phyloP scores from a whole-genome alignment of 2,888 invertebrate genomes.

The Aphrophora alni region DNA sequence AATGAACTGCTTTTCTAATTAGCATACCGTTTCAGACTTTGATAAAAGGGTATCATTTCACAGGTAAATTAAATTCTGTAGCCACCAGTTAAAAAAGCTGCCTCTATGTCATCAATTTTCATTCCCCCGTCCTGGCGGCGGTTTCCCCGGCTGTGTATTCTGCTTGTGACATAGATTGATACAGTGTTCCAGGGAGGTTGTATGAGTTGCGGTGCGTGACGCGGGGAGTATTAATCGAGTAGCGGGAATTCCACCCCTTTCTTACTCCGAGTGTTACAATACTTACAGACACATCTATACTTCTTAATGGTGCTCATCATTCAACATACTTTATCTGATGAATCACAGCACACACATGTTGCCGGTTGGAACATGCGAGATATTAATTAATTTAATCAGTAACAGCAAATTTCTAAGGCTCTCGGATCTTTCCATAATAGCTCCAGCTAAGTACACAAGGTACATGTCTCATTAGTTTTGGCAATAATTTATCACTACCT shows the following conservation, averaged over 20 bases:
- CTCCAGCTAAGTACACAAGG: neutral
- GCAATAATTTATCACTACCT: too few relatives aligned
- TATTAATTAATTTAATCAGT: neutral
- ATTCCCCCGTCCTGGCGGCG: neutral
- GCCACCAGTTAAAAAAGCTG: neutral
- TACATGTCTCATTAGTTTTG: too few relatives aligned
- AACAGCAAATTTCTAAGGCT: neutral
- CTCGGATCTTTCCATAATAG: neutral
- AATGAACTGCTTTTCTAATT: neutral
- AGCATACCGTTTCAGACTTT: neutral
- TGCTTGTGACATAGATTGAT: conserved; percentile 6
- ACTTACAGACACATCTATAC: neutral
- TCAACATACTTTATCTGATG: neutral
- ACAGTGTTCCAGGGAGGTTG: neutral
- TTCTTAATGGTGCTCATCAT: neutral
- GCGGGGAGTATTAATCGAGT: neutral
- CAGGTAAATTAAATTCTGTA: conserved; percentile 2
- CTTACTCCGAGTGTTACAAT: neutral
- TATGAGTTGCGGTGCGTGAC: neutral
- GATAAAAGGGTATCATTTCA: neutral
- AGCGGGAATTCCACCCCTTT: neutral
- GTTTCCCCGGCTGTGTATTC: neutral
- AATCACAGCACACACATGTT: too few relatives aligned
- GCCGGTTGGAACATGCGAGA: too few relatives aligned
- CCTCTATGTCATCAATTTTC: neutral